Evolutionary conservation across 2,888 invertebrate genomes (phyloP).

Genomic region (Aromia moschata): DNA sequence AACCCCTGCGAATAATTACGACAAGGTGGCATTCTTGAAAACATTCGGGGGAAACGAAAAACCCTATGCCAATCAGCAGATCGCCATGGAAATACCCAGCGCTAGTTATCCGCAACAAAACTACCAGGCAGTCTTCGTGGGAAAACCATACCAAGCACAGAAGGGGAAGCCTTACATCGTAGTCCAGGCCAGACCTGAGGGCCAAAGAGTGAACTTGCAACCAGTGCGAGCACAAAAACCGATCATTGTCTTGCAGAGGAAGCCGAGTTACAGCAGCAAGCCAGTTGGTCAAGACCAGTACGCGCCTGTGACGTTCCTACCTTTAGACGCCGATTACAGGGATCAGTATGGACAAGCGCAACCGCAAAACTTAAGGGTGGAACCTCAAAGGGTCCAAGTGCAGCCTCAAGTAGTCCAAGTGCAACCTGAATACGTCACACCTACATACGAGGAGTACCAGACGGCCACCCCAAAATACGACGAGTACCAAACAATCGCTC

Average conservation of each 20-base stretch:
- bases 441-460: constrained; percentile 24
- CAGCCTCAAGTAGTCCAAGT: no score
- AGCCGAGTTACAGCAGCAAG: constrained; percentile 27
- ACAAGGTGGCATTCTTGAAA: constrained; percentile 12
- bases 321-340: constrained; percentile 15
- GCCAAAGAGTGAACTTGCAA: neutral
- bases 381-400: no score
- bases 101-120: constrained; percentile 27
- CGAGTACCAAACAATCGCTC: constrained; percentile 18
- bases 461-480: constrained; percentile 18
- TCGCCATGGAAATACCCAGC: constrained; percentile 39
- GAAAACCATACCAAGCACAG: constrained; percentile 30
- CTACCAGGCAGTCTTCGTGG: constrained; percentile 18
- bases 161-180: constrained; percentile 37
- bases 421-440: constrained; percentile 11
- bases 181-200: constrained; percentile 23
- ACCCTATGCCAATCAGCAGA: constrained; percentile 37
- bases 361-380: no score
- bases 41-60: constrained; percentile 26
- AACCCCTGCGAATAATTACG: constrained; percentile 8
- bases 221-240: constrained; percentile 23
- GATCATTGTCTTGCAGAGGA: constrained; percentile 28
- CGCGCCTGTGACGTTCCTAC: constrained; percentile 6
- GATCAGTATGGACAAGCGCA: no score
- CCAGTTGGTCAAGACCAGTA: neutral